phyloP scores from a whole-genome alignment of 2,113 vertebrate species.

The Tychaedon coryphoeus region DNA sequence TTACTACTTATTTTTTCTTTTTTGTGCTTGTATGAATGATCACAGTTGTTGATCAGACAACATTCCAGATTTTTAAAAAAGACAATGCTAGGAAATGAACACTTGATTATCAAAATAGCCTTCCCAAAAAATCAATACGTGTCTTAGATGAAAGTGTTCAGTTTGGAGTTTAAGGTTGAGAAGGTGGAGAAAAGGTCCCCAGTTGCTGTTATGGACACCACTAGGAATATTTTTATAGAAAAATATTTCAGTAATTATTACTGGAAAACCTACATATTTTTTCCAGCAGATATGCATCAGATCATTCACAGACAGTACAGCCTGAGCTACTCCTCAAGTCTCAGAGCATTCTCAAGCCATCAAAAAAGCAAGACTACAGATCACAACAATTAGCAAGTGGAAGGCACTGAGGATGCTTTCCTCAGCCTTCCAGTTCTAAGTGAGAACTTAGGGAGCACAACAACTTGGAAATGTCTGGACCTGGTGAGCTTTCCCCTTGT shows the following conservation, averaged over 20 bases:
- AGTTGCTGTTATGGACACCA: not conserved
- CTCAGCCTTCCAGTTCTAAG: not conserved
- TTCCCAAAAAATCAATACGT: not conserved
- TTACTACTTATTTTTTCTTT: not conserved
- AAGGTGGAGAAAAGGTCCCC: not conserved
- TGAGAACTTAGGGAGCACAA: not conserved
- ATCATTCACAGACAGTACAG: not conserved
- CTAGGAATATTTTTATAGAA: slow-evolving; percentile 25
- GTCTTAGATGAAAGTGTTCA: not conserved
- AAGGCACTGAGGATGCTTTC: not conserved
- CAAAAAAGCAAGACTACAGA: not conserved
- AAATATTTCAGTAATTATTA: slow-evolving; percentile 40
- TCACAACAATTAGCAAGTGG: not conserved
- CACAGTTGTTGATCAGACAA: not conserved
- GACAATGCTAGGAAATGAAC: not conserved
- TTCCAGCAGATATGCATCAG: not conserved
- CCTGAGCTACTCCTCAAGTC: not conserved
- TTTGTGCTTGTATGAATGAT: not conserved
- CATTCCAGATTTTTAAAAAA: too few species aligned
- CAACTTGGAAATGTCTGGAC: not conserved
- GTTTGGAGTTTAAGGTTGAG: not conserved
- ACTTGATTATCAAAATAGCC: not conserved
- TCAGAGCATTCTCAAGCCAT: not conserved
- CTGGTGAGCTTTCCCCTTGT: accelerated
- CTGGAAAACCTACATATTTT: not conserved